These are phyloP conservation scores for Protonemura montana DNA, from an alignment of 2,888 invertebrate genomes.

Conservation along the genomic window DNA sequence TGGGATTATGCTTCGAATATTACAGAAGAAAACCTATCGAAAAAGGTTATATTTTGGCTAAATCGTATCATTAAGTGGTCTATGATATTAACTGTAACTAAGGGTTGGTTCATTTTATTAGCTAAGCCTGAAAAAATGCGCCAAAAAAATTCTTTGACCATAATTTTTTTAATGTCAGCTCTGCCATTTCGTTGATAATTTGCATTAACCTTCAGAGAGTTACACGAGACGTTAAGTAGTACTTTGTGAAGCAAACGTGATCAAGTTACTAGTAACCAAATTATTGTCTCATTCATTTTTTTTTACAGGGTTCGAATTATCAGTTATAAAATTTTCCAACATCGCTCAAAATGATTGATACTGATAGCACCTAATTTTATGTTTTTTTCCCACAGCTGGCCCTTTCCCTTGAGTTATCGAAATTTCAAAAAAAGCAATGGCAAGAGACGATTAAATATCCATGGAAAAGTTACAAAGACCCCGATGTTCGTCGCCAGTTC, in stretches of 20 bases:
- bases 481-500: conserved; percentile 76
- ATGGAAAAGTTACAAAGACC: conserved; percentile 77
- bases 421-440: conserved; percentile 71
- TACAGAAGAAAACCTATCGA: conserved; percentile 73
- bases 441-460: conserved; percentile 72
- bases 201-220: too few species aligned
- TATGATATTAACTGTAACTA: too few species aligned
- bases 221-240: too few species aligned
- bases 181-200: too few species aligned
- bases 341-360: too few species aligned
- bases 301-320: background rate
- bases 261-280: background rate
- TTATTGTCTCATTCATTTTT: background rate
- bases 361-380: background rate
- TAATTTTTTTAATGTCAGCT: too few species aligned
- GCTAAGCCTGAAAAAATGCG: background rate
- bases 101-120: too few species aligned
- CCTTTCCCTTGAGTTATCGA: conserved; percentile 59
- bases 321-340: background rate
- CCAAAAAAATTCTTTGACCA: background rate
- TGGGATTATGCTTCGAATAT: conserved; percentile 83
- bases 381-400: conserved; percentile 57
- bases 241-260: background rate
- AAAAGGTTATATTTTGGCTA: conserved; percentile 59
- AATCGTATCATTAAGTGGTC: too few species aligned